A percentile compares a stretch with the other conserved stretches of the same genome.
These are phyloP conservation scores for Oncorhynchus mykiss DNA, from an alignment of 2,113 vertebrate species.

Conservation along the genomic window DNA sequence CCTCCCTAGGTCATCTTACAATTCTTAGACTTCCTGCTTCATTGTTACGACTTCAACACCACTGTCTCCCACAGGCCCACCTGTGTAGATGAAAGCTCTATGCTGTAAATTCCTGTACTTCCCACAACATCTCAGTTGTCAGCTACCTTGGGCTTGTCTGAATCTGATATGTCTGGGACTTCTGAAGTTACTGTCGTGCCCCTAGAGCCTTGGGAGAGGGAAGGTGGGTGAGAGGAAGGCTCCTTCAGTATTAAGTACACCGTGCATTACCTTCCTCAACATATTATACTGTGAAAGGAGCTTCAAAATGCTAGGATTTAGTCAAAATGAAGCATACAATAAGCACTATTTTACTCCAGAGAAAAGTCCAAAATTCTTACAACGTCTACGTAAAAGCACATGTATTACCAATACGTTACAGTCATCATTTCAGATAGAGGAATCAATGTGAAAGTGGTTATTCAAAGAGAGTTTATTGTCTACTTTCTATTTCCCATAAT, in stretches of 20 bases:
- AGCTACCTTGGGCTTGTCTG: constrained; percentile 65
- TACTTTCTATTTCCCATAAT: no score
- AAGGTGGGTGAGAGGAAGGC: background rate
- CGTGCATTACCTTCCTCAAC: no score
- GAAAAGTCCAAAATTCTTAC: no score
- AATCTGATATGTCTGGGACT: constrained; percentile 74
- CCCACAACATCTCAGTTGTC: constrained; percentile 71
- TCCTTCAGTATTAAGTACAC: constrained; percentile 2
- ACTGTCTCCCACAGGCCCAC: constrained; percentile 63
- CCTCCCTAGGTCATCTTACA: background rate
- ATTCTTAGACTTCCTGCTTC: constrained; percentile 54
- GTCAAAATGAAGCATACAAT: no score
- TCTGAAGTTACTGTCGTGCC: constrained; percentile 69
- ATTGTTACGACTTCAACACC: constrained; percentile 67
- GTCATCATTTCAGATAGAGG: no score
- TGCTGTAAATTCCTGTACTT: constrained; percentile 76
- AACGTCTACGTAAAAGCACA: no score
- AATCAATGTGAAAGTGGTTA: no score
- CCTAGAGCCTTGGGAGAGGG: constrained; percentile 20
- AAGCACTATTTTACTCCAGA: no score
- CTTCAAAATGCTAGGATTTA: no score
- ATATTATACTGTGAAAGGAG: no score
- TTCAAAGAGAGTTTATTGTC: no score
- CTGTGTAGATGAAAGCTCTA: constrained; percentile 78
- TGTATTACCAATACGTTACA: no score